Evolutionary conservation across 2,888 invertebrate species (phyloP), one percentile per base, ranked within the genome.

Genomic region (Lasioglossum figueresi): DNA sequence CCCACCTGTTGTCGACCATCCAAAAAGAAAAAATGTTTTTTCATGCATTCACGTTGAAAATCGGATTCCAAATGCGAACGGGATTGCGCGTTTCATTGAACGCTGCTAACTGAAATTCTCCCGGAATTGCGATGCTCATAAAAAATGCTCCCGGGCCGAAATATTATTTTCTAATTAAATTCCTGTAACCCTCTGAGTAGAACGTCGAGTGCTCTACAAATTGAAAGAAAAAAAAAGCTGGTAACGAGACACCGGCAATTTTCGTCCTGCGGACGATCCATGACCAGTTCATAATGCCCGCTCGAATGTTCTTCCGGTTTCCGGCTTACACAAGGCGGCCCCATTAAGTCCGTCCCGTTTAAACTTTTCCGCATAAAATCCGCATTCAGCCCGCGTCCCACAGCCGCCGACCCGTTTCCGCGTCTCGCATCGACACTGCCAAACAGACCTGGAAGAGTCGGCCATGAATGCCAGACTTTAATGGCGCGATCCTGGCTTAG

Each of bases 391-490:
- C 43, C 78, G 45, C 72, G 72, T 71, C 73, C 59, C 71, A 86
- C 56, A 68, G 45, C 12, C 71, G 43, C n/a, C 56, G 56, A 37
- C 52, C 19, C 48, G 70, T 73, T 78, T 34, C 68, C 63, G 52
- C 78, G 37, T 79, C 63, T 77, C 40, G 48, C 83, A 48, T 80
- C 80, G 77, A 48, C 85, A 59, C 88, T 84, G 82, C 73, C 84
- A 85, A 89, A 91, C 89, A 89, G 90, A 91, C 86, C 88, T 89
- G 82, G 43, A 82, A 92, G 87, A 87, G 75, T 74, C 84, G 74
- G 83, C 90, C 88, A 89, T 92, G 92, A 91, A 92, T 91, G 91
- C 87, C 83, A 86, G 90, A 91, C 91, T 93, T 90, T 91, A 91
- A 88, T 88, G 87, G 84, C 76, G 86, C 79, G 88, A 84, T 87